Conservation (phyloP, 1,140 invertebrate species). For the Monomorium pharaonis region DNA sequence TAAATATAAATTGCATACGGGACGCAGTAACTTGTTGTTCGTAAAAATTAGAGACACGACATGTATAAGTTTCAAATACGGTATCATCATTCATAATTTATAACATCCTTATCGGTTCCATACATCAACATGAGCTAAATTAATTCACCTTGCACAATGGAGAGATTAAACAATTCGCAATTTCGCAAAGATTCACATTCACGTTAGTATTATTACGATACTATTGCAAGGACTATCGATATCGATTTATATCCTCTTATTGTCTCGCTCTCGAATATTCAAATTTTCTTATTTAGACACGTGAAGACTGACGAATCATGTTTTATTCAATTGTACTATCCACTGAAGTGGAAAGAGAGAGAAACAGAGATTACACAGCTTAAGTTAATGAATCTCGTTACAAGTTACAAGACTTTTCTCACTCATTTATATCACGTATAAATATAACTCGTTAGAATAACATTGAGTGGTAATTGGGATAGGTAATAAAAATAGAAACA, state of each 20-base stretch:
- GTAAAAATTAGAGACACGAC: constrained; percentile 35
- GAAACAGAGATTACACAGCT: neutral
- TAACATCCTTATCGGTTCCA: constrained; percentile 30
- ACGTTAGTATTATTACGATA: neutral
- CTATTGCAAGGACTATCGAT: neutral
- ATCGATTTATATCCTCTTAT: constrained; percentile 29
- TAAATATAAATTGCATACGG: neutral
- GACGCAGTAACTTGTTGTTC: constrained; percentile 36
- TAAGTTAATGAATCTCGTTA: neutral
- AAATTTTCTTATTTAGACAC: constrained; percentile 35
- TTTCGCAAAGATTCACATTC: constrained; percentile 43
- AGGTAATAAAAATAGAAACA: neutral
- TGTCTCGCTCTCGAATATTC: neutral
- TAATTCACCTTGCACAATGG: constrained; percentile 37
- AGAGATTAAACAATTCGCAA: constrained; percentile 47
- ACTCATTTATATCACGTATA: neutral
- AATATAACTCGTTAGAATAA: neutral
- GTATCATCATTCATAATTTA: constrained; percentile 59
- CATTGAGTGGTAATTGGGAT: neutral
- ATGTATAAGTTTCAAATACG: constrained; percentile 57
- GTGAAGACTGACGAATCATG: neutral
- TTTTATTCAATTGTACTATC: neutral
- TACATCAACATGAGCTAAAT: neutral
- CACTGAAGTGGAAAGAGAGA: neutral
- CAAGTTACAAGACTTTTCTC: neutral